A percentile compares a stretch with the other conserved stretches of the same genome.
phyloP scores from a whole-genome alignment of 2,888 invertebrate species.

The Mythimna ferrago region DNA sequence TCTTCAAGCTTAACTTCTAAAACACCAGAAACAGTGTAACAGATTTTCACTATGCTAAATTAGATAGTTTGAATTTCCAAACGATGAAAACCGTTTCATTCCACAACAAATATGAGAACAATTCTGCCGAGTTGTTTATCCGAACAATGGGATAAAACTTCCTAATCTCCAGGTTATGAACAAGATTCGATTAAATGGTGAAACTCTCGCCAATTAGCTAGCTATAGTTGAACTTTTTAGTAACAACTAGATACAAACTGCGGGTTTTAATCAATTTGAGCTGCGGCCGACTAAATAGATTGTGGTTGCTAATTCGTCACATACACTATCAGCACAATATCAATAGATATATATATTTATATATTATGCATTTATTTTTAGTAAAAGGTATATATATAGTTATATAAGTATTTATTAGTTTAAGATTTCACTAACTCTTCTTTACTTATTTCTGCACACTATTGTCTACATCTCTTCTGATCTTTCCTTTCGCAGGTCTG shows the following conservation, averaged over 20 bases:
- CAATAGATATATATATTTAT: no score
- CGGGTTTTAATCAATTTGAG: conserved; percentile 17
- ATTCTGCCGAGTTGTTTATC: conserved; percentile 37
- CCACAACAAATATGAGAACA: conserved; percentile 34
- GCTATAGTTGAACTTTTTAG: conserved; percentile 26
- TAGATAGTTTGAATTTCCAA: conserved; percentile 1
- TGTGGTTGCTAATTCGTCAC: neutral
- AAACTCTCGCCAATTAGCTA: conserved; percentile 36
- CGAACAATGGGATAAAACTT: conserved; percentile 40
- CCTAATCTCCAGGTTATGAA: conserved; percentile 40
- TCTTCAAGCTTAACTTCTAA: neutral
- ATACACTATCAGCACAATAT: no score
- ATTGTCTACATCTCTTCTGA: no score
- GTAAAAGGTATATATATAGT: no score
- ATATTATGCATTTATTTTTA: no score
- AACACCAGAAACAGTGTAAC: neutral
- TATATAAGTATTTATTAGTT: no score
- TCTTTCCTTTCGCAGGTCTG: no score
- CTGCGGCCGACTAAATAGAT: neutral
- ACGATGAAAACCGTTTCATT: conserved; percentile 17
- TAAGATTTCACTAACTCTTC: no score
- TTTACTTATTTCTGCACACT: no score
- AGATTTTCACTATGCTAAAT: neutral
- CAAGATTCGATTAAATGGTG: conserved; percentile 48
- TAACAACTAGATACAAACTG: conserved; percentile 8